These are phyloP conservation scores for Procavia capensis DNA, from an alignment of 2,113 vertebrate genomes.

Conservation along the genomic window DNA sequence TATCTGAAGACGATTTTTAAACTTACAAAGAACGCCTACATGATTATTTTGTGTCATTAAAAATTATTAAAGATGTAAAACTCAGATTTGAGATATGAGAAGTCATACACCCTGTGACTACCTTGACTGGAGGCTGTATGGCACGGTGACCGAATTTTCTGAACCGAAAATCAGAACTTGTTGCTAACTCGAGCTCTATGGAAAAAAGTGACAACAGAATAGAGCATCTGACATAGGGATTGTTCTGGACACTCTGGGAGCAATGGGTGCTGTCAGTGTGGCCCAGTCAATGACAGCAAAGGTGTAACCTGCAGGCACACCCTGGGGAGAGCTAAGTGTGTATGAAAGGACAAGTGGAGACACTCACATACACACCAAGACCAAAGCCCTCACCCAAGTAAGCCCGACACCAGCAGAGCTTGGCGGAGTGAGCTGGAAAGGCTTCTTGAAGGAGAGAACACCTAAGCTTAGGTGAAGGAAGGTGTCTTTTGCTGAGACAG, in stretches of 20 bases:
- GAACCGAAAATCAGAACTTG: neutral
- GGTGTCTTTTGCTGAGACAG: neutral
- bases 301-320: neutral
- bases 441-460: neutral
- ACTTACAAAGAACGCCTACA: slow-evolving; percentile 15
- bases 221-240: neutral
- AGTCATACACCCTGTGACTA: neutral
- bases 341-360: neutral
- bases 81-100: neutral
- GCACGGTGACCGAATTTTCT: neutral
- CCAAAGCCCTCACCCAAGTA: neutral
- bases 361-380: neutral
- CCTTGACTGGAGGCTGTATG: neutral
- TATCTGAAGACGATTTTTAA: neutral
- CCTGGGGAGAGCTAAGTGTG: neutral
- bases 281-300: neutral
- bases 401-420: neutral
- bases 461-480: neutral
- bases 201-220: neutral
- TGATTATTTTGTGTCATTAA: neutral
- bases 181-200: neutral
- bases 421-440: neutral
- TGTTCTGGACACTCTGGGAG: neutral
- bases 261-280: neutral
- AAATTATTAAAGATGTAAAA: neutral